Conservation (phyloP, 2,113 vertebrate genomes). For the Isichthys henryi region DNA sequence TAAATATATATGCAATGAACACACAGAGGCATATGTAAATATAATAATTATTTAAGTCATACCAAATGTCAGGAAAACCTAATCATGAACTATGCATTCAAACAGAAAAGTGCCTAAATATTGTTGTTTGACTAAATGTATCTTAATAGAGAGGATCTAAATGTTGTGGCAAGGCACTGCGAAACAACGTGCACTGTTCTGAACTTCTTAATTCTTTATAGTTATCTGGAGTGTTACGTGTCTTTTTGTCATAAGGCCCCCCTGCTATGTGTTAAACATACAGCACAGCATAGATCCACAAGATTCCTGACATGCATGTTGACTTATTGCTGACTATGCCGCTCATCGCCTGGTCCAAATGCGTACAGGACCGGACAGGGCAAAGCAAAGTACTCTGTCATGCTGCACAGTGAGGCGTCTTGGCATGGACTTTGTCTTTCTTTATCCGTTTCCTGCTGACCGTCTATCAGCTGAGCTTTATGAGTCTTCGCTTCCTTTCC, state of each 20-base stretch:
- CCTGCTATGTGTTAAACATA: not conserved
- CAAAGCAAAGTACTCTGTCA: not conserved
- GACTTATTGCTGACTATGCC: not conserved
- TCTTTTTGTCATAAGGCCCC: not conserved
- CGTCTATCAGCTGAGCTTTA: constrained; percentile 64
- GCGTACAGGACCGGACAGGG: not conserved
- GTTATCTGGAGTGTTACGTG: not conserved
- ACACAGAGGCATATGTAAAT: not conserved
- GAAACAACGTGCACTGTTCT: not conserved
- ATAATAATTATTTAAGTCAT: not conserved
- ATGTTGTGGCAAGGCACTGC: not conserved
- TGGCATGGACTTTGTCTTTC: constrained; percentile 26
- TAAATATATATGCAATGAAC: not conserved
- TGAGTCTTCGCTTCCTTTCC: constrained; percentile 61
- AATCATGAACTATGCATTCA: not conserved
- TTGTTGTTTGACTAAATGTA: not conserved
- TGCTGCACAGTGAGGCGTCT: not conserved
- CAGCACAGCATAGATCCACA: not conserved
- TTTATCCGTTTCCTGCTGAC: constrained; percentile 39
- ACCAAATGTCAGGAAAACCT: not conserved
- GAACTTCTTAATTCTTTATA: not conserved
- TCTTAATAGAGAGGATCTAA: not conserved
- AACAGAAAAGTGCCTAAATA: not conserved
- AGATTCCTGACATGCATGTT: not conserved
- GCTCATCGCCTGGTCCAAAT: not conserved